Base-by-base conservation (phyloP, 2,113 vertebrate species). In the Xenotilapia caudafasciata region DNA sequence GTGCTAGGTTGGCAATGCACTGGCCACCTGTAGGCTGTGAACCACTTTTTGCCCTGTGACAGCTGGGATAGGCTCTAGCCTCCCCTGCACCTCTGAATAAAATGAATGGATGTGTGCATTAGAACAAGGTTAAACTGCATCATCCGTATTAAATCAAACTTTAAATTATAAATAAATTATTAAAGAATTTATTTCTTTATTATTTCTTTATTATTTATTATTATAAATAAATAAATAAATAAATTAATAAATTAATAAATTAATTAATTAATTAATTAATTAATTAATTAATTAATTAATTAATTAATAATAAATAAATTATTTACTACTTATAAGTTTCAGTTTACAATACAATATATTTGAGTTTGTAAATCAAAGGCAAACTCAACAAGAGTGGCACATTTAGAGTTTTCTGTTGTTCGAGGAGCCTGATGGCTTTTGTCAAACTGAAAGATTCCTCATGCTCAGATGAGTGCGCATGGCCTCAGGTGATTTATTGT, bases 361-460 rank as follows among this genome's bases (percentile, higher is more conserved):
- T 11, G 7, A 33, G 21, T 49, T 2, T 19, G 28, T 19, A 31
- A 49, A 49, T 28, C 14, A 49, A 75, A 21, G 23, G 2, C 45
- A 53, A 68, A 47, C 6, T 19, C 17, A 26, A 21, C n/a, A 62
- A 6, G 12, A 21, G 35, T 7, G 26, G 7, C 6, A 45, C 40
- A 56, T n/a, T 51, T 35, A 33, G 8, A 58, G 31, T 65, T 83
- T 89, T 54, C 0, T 2, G 42, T 17, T 68, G 14, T 28, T 75
- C 0, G 2, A 47, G 5, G 21, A 83, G 28, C 42, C 53, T 40
- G 51, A 42, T 26, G 77, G 62, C 89, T 86, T 92, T 90, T 88
- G 84, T 96, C 95, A 96, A 90, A 95, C 85, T 96, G 95, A 96
- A 94, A 92, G 94, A 90, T 94, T 87, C 80, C 83, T 94, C 90